Conservation (phyloP, 2,113 vertebrate genomes). For the Gallinago media region DNA sequence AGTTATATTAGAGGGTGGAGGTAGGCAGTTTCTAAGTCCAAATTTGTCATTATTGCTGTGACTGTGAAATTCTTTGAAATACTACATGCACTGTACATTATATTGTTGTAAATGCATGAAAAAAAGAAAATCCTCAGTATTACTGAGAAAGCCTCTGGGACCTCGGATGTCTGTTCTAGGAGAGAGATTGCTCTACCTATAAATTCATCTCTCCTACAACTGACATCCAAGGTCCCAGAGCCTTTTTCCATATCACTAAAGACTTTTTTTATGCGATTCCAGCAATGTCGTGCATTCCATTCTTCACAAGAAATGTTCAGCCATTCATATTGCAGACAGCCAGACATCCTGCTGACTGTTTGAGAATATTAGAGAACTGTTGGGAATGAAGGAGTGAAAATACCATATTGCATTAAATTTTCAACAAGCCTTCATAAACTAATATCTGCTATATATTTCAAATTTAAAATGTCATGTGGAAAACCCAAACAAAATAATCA, state of each 20-base stretch:
- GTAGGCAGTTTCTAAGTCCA: not conserved
- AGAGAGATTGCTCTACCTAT: slow-evolving; percentile 72
- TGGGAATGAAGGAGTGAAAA: not conserved
- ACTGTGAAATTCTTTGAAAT: not conserved
- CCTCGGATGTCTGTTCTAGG: slow-evolving; percentile 62
- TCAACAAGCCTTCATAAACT: not conserved
- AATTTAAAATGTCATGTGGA: not conserved
- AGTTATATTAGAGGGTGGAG: not conserved
- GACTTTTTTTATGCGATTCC: slow-evolving; percentile 62
- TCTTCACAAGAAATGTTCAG: slow-evolving; percentile 56
- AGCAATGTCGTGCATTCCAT: not conserved
- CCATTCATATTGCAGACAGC: slow-evolving; percentile 60
- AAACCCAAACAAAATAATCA: not conserved
- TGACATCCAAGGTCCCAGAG: slow-evolving; percentile 68
- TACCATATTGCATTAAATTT: not conserved
- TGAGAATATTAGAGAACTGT: not conserved
- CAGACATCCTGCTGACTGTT: slow-evolving; percentile 16
- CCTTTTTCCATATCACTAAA: slow-evolving; percentile 55
- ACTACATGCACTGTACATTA: not conserved
- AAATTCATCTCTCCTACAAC: slow-evolving; percentile 71
- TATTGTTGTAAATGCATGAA: slow-evolving; percentile 23
- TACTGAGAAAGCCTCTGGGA: slow-evolving; percentile 42
- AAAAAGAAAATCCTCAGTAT: slow-evolving; percentile 16
- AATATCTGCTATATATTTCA: not conserved
- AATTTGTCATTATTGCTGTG: not conserved